Evolutionary conservation across 2,888 invertebrate genomes (phyloP).

Genomic region (Sphecodes monilicornis): DNA sequence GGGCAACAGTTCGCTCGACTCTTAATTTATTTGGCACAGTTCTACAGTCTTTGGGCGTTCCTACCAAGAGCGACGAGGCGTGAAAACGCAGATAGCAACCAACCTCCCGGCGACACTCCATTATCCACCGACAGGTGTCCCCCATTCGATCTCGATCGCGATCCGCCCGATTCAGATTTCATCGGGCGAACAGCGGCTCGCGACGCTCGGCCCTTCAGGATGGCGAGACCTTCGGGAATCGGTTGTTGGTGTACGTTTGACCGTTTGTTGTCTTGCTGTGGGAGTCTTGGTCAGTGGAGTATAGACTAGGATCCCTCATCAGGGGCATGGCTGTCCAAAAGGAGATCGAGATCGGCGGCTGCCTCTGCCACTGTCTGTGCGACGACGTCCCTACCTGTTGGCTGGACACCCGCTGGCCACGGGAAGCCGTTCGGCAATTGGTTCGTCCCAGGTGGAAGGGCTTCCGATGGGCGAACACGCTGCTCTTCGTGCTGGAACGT

Average conservation of each 20-base stretch:
- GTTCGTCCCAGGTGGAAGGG: constrained; percentile 70
- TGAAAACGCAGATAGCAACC: constrained; percentile 3
- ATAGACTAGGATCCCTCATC: constrained; percentile 71
- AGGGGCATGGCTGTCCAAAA: constrained; percentile 80
- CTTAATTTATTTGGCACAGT: constrained; percentile 72
- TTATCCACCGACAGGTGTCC: constrained; percentile 63
- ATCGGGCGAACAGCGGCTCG: constrained; percentile 61
- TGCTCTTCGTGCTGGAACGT: constrained; percentile 71
- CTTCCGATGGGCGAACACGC: constrained; percentile 71
- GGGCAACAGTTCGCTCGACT: constrained; percentile 41
- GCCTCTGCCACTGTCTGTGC: constrained; percentile 52
- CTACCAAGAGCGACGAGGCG: constrained; percentile 36
- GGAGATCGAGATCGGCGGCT: constrained; percentile 72
- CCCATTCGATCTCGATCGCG: constrained; percentile 37
- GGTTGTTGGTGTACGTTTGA: constrained; percentile 32
- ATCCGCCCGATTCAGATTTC: constrained; percentile 64
- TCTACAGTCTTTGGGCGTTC: constrained; percentile 64
- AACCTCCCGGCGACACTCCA: constrained; percentile 13
- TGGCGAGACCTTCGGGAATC: constrained; percentile 34
- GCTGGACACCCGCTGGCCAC: constrained; percentile 58
- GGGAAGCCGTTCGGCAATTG: constrained; percentile 68
- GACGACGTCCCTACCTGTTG: constrained; percentile 31
- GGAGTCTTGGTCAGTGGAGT: constrained; percentile 38
- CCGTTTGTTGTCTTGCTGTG: constrained; percentile 46
- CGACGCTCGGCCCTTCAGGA: constrained; percentile 56